phyloP scores from a whole-genome alignment of 2,888 invertebrate species.

The Oscheius onirici region DNA sequence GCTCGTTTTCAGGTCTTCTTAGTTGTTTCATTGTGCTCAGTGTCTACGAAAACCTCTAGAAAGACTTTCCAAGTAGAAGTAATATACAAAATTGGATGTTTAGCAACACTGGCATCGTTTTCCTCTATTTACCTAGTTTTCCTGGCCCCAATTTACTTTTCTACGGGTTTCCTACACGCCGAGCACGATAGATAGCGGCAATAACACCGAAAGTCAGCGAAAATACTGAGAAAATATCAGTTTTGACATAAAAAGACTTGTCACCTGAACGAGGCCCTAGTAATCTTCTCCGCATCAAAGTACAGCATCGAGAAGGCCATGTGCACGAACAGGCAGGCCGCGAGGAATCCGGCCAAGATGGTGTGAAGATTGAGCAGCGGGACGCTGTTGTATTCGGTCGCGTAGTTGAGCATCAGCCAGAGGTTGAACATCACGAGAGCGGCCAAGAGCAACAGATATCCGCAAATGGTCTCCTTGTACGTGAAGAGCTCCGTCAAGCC shows the following conservation, averaged over 20 bases:
- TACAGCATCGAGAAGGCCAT: neutral
- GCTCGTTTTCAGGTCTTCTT: too few relatives aligned
- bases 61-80: too few relatives aligned
- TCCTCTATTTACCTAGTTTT: too few relatives aligned
- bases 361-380: neutral
- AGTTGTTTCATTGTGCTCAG: too few relatives aligned
- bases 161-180: too few relatives aligned
- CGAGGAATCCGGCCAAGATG: neutral
- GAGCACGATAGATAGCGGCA: too few relatives aligned
- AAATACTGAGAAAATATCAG: too few relatives aligned
- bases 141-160: too few relatives aligned
- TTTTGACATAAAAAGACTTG: neutral
- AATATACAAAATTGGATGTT: too few relatives aligned
- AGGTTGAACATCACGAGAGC: conserved; percentile 3
- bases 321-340: neutral
- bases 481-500: neutral
- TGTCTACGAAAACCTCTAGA: too few relatives aligned
- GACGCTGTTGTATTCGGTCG: neutral
- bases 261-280: neutral
- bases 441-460: neutral
- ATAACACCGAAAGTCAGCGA: too few relatives aligned
- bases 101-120: too few relatives aligned
- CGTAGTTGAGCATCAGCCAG: conserved; percentile 1
- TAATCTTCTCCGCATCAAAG: neutral
- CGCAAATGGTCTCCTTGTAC: conserved; percentile 3